These are phyloP conservation scores for Prionailurus viverrinus DNA, from an alignment of 2,113 vertebrate genomes.

Conservation along the genomic window DNA sequence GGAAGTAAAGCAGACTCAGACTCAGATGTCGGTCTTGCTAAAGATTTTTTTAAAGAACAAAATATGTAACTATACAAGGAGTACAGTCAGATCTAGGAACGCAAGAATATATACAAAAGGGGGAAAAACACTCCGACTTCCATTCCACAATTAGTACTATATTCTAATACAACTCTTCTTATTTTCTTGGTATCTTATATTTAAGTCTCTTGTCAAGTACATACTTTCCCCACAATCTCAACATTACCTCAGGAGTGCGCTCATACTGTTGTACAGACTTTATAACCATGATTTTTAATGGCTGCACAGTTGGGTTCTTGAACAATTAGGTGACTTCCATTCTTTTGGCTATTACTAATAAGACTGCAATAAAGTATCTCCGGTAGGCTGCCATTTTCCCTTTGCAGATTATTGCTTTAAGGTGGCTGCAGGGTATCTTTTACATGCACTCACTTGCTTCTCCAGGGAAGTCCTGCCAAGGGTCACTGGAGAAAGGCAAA, in stretches of 20 bases:
- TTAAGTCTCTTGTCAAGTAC: slow-evolving; percentile 5
- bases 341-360: neutral
- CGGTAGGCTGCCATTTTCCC: neutral
- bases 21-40: neutral
- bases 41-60: neutral
- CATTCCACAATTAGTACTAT: neutral
- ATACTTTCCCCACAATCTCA: neutral
- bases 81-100: neutral
- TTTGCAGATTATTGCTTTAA: neutral
- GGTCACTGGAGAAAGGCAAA: neutral
- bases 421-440: neutral
- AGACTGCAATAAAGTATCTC: neutral
- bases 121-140: neutral
- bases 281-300: slow-evolving; percentile 4
- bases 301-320: neutral
- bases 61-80: neutral
- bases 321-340: neutral
- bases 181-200: neutral
- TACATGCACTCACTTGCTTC: neutral
- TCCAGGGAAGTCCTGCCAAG: neutral
- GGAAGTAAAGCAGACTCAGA: neutral
- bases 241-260: neutral
- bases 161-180: slow-evolving; percentile 3
- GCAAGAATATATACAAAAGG: neutral
- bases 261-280: neutral